A percentile compares a stretch with the other conserved stretches of the same genome.
phyloP scores from a whole-genome alignment of 2,113 vertebrate genomes.

The Myodes glareolus region DNA sequence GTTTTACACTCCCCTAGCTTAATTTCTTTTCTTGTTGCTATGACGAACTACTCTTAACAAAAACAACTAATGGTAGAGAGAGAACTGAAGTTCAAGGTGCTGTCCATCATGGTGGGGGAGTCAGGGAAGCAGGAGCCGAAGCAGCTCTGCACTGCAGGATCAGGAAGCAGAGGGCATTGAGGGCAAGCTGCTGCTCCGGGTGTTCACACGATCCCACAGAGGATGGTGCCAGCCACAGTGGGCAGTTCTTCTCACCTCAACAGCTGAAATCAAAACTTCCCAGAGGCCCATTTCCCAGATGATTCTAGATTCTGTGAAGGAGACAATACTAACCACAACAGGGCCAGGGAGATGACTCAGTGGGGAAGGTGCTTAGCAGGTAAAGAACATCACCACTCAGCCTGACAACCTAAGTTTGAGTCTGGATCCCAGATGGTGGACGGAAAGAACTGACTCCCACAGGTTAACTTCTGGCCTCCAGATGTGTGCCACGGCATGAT shows the following conservation, averaged over 20 bases:
- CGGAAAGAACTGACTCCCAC: neutral
- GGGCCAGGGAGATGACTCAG: neutral
- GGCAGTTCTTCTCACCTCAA: neutral
- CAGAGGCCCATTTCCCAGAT: neutral
- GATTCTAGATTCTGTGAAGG: neutral
- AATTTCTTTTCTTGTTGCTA: neutral
- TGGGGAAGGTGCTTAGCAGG: neutral
- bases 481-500: too few relatives aligned
- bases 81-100: neutral
- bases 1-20: neutral
- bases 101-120: neutral
- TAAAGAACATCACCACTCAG: too few relatives aligned
- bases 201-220: neutral
- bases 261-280: neutral
- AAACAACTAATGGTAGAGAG: too few relatives aligned
- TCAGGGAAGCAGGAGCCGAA: neutral
- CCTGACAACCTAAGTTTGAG: neutral
- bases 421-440: neutral
- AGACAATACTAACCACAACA: neutral
- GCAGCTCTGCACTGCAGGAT: neutral
- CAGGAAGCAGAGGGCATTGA: neutral
- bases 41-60: neutral
- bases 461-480: neutral
- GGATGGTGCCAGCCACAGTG: neutral
- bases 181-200: too few relatives aligned